phyloP scores from a whole-genome alignment of 2,888 invertebrate genomes.

The Lasioglossum calceatum region DNA sequence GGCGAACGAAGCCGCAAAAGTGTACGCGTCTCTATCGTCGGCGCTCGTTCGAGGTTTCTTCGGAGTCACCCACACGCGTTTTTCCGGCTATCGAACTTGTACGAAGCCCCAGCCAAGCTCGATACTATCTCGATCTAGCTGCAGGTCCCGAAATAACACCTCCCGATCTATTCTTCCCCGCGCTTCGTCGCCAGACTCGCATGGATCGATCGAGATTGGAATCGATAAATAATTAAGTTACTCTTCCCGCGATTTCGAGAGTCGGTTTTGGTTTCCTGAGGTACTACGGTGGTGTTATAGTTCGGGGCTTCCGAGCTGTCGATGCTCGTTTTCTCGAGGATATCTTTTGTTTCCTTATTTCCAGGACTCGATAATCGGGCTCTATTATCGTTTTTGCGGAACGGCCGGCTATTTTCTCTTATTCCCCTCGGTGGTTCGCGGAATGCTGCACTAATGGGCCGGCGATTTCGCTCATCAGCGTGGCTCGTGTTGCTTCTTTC shows the following conservation, averaged over 20 bases:
- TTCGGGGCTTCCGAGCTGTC: too few species aligned
- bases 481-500: conserved; percentile 23
- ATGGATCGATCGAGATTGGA: background rate
- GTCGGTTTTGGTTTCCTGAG: background rate
- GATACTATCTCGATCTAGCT: background rate
- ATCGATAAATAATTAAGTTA: background rate
- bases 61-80: background rate
- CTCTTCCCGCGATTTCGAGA: background rate
- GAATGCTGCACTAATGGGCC: conserved; percentile 41
- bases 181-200: background rate
- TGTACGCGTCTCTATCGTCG: background rate
- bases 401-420: conserved; percentile 26
- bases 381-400: background rate
- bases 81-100: background rate
- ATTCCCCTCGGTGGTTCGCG: conserved; percentile 44
- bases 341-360: conserved; percentile 11
- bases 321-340: background rate
- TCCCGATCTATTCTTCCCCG: background rate
- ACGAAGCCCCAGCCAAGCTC: background rate
- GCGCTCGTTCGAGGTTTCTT: background rate
- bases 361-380: conserved; percentile 6
- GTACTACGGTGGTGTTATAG: background rate
- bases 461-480: conserved; percentile 35
- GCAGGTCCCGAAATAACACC: background rate
- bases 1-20: conserved; percentile 21